Percentiles rank a stretch among this genome's conserved stretches.
These are phyloP conservation scores for Chiloscyllium plagiosum DNA, from an alignment of 2,113 vertebrate species.

Conservation along the genomic window DNA sequence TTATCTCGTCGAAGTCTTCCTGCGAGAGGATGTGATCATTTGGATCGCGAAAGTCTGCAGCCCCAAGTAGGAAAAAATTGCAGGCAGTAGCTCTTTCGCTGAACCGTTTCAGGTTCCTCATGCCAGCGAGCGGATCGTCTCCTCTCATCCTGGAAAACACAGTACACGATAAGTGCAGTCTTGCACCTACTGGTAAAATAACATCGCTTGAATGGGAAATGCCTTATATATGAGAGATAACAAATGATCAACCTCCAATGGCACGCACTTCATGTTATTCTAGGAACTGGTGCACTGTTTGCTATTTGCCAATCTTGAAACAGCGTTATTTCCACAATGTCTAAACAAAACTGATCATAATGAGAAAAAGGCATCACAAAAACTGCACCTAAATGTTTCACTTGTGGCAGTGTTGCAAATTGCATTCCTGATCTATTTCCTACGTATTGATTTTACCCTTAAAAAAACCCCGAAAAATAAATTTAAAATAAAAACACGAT, in stretches of 20 bases:
- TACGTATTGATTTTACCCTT: background rate
- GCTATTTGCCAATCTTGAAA: background rate
- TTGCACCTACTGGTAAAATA: background rate
- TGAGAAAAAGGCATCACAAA: background rate
- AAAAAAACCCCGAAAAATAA: background rate
- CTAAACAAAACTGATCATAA: background rate
- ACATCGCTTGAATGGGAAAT: background rate
- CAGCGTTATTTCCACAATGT: background rate
- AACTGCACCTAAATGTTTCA: background rate
- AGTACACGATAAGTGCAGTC: background rate
- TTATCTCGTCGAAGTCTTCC: constrained; percentile 70
- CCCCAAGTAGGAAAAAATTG: constrained; percentile 63
- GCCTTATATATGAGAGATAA: background rate
- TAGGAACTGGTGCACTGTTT: background rate
- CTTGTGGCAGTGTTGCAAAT: background rate
- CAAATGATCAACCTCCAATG: background rate
- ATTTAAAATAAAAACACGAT: background rate
- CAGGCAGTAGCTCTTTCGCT: constrained; percentile 54
- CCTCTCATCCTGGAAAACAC: constrained; percentile 65
- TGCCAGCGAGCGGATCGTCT: constrained; percentile 65
- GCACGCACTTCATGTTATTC: background rate
- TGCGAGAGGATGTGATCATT: constrained; percentile 54
- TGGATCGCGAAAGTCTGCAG: constrained; percentile 45
- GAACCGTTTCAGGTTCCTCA: constrained; percentile 55
- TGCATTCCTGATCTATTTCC: background rate